A percentile compares a stretch with the other conserved stretches of the same genome.
These are phyloP conservation scores for Halictus quadricinctus DNA, from an alignment of 2,888 invertebrate species.

Conservation along the genomic window DNA sequence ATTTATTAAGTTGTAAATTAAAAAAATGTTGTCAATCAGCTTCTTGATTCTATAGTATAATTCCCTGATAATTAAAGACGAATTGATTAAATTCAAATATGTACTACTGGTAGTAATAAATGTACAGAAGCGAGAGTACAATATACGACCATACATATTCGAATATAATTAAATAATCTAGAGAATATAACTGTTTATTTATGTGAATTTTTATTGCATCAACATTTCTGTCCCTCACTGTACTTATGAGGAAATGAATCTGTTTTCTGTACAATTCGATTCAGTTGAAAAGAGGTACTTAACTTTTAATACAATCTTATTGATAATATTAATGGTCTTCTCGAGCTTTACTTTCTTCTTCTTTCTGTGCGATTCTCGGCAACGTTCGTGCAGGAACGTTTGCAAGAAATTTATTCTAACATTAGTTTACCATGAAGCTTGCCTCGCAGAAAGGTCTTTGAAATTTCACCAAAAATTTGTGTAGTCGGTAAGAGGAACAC, in stretches of 20 bases:
- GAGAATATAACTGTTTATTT: not conserved
- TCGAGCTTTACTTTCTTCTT: conserved; percentile 17
- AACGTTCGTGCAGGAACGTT: not conserved
- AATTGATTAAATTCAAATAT: conserved; percentile 6
- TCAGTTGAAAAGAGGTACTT: conserved; percentile 42
- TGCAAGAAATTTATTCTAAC: not conserved
- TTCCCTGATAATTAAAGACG: not conserved
- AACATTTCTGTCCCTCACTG: not conserved
- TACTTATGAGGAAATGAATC: conserved; percentile 7
- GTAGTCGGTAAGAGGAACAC: conserved; percentile 23
- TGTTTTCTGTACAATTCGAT: not conserved
- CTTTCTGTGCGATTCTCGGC: not conserved
- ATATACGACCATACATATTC: conserved; percentile 9
- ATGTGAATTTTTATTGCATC: not conserved
- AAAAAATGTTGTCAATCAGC: not conserved
- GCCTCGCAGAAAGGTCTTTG: conserved; percentile 24
- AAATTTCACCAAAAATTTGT: conserved; percentile 43
- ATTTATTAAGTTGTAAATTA: not conserved
- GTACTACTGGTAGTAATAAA: not conserved
- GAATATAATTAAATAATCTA: not conserved
- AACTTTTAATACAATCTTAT: conserved; percentile 20
- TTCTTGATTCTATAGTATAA: not conserved
- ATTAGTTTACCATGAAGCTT: conserved; percentile 25
- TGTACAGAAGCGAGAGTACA: not conserved
- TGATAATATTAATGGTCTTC: not conserved